These are phyloP conservation scores for Phymatocera aterrima DNA, from an alignment of 2,888 invertebrate species.

Conservation along the genomic window DNA sequence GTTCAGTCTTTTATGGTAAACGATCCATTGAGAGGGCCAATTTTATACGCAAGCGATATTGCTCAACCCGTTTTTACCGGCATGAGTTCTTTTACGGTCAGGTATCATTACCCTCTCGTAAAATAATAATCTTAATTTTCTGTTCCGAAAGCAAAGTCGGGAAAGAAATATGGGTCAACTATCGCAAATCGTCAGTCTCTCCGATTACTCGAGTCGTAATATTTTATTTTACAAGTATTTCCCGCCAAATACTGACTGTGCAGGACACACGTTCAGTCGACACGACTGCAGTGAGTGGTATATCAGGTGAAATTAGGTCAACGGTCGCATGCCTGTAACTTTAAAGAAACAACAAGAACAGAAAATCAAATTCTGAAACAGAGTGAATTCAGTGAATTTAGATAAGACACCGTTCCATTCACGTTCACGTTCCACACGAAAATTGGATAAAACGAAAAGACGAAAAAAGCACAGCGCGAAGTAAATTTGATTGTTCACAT, in stretches of 20 bases:
- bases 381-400: too few species aligned
- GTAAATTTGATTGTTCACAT: too few species aligned
- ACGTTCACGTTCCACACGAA: too few species aligned
- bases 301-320: not conserved
- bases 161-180: constrained; percentile 7
- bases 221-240: not conserved
- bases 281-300: not conserved
- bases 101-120: not conserved
- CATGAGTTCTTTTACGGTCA: not conserved
- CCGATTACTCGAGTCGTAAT: not conserved
- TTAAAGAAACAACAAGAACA: too few species aligned
- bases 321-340: not conserved
- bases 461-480: too few species aligned
- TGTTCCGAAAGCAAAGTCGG: not conserved
- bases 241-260: constrained; percentile 10
- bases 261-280: not conserved
- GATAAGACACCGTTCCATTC: too few species aligned
- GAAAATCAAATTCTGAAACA: too few species aligned
- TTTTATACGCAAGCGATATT: not conserved
- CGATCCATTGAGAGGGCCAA: too few species aligned
- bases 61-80: not conserved
- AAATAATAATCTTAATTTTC: not conserved
- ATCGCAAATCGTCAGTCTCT: constrained; percentile 10
- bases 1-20: not conserved
- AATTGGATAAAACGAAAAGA: too few species aligned